Base-by-base conservation (phyloP, 2,888 invertebrate species). In the Morinoia aosen region DNA sequence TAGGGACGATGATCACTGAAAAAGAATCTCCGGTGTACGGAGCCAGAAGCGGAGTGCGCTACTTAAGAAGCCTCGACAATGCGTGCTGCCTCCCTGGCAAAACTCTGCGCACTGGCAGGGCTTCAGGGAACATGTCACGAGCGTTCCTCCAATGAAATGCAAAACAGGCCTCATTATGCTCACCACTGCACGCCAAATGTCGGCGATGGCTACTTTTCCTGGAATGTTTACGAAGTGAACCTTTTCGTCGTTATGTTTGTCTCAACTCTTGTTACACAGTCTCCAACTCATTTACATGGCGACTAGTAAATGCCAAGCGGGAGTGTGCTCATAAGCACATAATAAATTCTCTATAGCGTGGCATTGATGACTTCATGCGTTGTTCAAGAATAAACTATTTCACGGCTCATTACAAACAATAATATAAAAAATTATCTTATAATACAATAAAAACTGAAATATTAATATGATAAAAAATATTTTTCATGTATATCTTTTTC, bases 51-150 rank as follows among this genome's bases (percentile, higher is more conserved):
- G 40, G 48, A 40, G 90, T 90, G 40, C 2, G 25, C 25, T 76
- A 2, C 90, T 90, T 90, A 90, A 40, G 90, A 90, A 90, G 90
- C 90, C 90, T 76, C 90, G 14, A 40, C 90, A 90, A 40, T 48
- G 90, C 48, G 10, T 4, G 12, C 90, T 48, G 39, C 40, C 14
- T 12, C 39, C 8, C 25, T 33, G 11, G 12, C n/a, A 88, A 88
- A 88, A 39, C 88, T 33, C 8, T 39, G 76, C 14, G 90, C 90
- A 90, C 90, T 90, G 40, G 39, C 39, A 10, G 2, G 90, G 90
- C 90, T 90, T 90, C 90, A 90, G 16, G 40, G 12, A 40, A 48
- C 40, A 16, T 40, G 12, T 90, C 39, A 48, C 90, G 11, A 90
- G 90, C 90, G 12, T 48, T 14, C 90, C 40, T 90, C 19, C 48